These are phyloP conservation scores for Lordiphosa stackelbergi DNA, from an alignment of 1,140 invertebrate genomes.

Conservation along the genomic window DNA sequence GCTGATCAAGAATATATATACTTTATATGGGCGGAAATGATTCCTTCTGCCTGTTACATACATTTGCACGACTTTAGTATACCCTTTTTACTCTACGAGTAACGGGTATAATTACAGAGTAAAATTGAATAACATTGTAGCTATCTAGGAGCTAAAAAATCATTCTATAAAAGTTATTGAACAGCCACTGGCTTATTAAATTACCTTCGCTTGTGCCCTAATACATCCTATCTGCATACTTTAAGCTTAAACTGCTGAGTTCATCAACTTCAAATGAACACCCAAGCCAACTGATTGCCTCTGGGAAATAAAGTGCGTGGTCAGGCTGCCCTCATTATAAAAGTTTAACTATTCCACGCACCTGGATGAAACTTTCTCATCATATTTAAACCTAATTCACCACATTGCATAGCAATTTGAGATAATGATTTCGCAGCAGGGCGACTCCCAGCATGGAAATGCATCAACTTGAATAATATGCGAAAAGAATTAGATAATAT, in stretches of 20 bases:
- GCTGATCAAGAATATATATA: no score
- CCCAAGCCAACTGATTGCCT: constrained; percentile 15
- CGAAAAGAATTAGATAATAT: constrained; percentile 63
- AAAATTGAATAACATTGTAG: no score
- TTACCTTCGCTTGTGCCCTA: no score
- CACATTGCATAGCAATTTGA: constrained; percentile 41
- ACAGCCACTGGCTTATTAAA: no score
- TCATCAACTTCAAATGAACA: constrained; percentile 38
- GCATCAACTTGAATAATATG: constrained; percentile 46
- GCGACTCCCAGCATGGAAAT: constrained; percentile 30
- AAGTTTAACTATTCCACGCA: constrained; percentile 37
- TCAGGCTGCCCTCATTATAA: constrained; percentile 13
- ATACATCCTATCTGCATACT: not conserved
- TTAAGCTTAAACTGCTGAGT: not conserved
- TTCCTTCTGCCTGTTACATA: no score
- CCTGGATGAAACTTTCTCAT: constrained; percentile 44
- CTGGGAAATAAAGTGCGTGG: constrained; percentile 47
- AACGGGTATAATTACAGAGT: no score
- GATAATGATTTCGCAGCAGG: not conserved
- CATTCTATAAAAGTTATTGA: no score
- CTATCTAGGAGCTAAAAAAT: no score
- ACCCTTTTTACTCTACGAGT: no score
- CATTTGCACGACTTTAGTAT: no score
- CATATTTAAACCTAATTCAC: constrained; percentile 63
- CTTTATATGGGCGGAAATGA: no score